Conservation (phyloP, 2,113 vertebrate genomes). For the Myotis davidii region DNA sequence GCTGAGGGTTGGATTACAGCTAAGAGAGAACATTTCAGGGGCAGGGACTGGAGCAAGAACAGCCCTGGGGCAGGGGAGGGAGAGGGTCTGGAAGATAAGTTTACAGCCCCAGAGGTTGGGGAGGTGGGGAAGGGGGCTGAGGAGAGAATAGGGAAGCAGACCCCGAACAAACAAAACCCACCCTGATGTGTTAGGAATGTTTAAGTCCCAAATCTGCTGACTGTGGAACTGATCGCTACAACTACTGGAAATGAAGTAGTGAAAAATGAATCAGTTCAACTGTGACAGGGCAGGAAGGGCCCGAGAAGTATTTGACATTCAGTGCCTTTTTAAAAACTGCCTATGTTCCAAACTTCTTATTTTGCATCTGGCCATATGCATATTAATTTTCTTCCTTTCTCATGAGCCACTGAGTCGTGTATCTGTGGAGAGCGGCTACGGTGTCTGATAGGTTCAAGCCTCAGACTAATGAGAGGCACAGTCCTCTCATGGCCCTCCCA, state of each 20-base stretch:
- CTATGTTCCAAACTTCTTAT: constrained; percentile 67
- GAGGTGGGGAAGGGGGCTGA: fast-evolving
- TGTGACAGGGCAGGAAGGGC: constrained; percentile 61
- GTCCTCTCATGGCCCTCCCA: no score
- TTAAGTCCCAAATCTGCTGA: neutral
- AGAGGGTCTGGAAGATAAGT: constrained; percentile 66
- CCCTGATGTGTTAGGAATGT: neutral
- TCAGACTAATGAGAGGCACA: no score
- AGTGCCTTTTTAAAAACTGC: constrained; percentile 51
- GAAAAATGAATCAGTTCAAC: constrained; percentile 38
- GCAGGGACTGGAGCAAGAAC: constrained; percentile 46
- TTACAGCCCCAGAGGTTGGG: neutral
- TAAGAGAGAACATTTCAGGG: constrained; percentile 36
- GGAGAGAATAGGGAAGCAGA: neutral
- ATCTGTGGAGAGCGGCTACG: no score
- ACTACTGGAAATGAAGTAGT: constrained; percentile 34
- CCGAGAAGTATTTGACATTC: constrained; percentile 58
- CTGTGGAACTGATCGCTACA: constrained; percentile 20
- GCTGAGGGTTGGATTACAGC: constrained; percentile 12
- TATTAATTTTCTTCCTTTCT: constrained; percentile 64
- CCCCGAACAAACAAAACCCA: neutral
- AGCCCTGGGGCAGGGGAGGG: neutral
- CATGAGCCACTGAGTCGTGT: neutral
- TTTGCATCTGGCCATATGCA: constrained; percentile 67
- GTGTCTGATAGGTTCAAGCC: no score